phyloP scores from a whole-genome alignment of 1,140 invertebrate genomes.

The Trichonephila clavipes region DNA sequence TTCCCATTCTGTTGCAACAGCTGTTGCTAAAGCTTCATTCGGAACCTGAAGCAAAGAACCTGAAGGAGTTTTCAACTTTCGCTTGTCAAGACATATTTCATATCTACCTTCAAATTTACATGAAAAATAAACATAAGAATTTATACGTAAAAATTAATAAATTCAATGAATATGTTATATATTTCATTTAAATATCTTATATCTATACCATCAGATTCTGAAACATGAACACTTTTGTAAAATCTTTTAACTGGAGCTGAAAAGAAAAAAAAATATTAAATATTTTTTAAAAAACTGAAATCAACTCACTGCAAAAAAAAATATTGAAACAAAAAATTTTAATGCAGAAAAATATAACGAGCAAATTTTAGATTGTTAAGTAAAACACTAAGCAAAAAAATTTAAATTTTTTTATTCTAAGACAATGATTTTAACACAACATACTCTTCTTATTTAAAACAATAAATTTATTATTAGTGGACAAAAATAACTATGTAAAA shows the following conservation, averaged over 20 bases:
- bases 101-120: conserved; percentile 78
- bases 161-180: background rate
- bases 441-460: no score
- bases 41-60: conserved; percentile 89
- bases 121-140: conserved; percentile 10
- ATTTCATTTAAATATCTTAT: conserved; percentile 79
- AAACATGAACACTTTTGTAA: conserved; percentile 86
- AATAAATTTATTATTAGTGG: no score
- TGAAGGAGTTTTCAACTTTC: conserved; percentile 92
- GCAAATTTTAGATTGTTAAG: no score
- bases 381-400: no score
- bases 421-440: no score
- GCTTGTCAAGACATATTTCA: conserved; percentile 90
- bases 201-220: conserved; percentile 81
- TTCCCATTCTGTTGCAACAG: conserved; percentile 95
- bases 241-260: conserved; percentile 82
- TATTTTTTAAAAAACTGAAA: background rate
- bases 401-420: no score
- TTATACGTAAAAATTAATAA: background rate
- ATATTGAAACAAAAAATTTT: no score
- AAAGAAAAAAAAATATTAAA: background rate
- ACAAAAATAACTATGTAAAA: no score
- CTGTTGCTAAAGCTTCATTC: conserved; percentile 93
- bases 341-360: no score
- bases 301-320: no score